Evolutionary conservation across 2,888 invertebrate species (phyloP).

Genomic region (Andrena marginata): DNA sequence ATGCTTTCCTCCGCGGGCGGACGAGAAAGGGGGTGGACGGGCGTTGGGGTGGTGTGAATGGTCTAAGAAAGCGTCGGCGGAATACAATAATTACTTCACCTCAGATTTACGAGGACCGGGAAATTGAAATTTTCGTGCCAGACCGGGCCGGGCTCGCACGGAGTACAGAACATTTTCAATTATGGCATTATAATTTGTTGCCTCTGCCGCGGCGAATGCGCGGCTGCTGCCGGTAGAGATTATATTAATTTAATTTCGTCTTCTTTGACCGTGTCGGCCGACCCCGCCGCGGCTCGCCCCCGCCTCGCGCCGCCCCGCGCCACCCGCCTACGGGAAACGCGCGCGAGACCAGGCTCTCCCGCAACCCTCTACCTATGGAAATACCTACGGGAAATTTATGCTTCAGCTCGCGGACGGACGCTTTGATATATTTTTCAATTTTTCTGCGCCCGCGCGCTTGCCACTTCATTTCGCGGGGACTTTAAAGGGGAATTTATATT

Average conservation of each 20-base stretch:
- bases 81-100: conserved; percentile 84
- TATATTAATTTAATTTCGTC: conserved; percentile 83
- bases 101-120: conserved; percentile 83
- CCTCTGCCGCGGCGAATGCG: conserved; percentile 72
- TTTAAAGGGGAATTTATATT: conserved; percentile 51
- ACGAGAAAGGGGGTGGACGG: conserved; percentile 21
- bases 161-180: conserved; percentile 82
- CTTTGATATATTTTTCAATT: conserved; percentile 62
- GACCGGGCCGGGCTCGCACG: conserved; percentile 71
- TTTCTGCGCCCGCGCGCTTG: conserved; percentile 32
- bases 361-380: conserved; percentile 46
- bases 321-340: conserved; percentile 10
- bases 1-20: conserved; percentile 71
- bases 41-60: conserved; percentile 76
- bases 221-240: conserved; percentile 73
- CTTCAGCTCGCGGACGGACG: conserved; percentile 42
- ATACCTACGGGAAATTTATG: conserved; percentile 57
- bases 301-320: not conserved
- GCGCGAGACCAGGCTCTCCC: conserved; percentile 20
- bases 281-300: conserved; percentile 37
- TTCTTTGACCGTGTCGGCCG: conserved; percentile 78
- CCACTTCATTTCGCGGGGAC: conserved; percentile 47
- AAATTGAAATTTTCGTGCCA: conserved; percentile 84
- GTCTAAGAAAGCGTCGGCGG: conserved; percentile 80
- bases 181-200: conserved; percentile 83